Evolutionary conservation across 2,888 invertebrate species (phyloP).

Genomic region (Coelinius sp.): DNA sequence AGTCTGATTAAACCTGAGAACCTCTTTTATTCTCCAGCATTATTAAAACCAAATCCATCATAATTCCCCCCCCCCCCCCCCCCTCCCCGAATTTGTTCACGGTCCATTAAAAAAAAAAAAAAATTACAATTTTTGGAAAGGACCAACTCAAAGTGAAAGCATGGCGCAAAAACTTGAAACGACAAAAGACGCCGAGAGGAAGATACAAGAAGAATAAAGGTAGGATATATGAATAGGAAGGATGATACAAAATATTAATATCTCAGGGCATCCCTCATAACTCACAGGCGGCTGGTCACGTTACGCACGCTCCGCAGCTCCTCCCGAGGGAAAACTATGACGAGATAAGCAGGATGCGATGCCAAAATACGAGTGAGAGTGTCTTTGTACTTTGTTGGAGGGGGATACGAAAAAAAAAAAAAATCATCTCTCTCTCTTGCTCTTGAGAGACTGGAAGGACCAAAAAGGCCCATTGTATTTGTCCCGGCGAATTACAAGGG

Average conservation of each 20-base stretch:
- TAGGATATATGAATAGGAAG: slow-evolving; percentile 53
- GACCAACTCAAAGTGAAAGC: slow-evolving; percentile 22
- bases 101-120: slow-evolving; percentile 40
- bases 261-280: slow-evolving; percentile 68
- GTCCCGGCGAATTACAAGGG: slow-evolving; percentile 55
- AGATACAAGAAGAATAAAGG: slow-evolving; percentile 12
- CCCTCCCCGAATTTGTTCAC: slow-evolving; percentile 4
- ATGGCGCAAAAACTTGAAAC: slow-evolving; percentile 52
- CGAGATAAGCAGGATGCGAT: slow-evolving; percentile 58
- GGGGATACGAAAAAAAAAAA: neutral
- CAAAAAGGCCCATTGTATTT: slow-evolving; percentile 45
- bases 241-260: slow-evolving; percentile 72
- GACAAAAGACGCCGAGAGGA: slow-evolving; percentile 61
- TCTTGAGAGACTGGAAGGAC: slow-evolving; percentile 34
- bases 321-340: slow-evolving; percentile 64
- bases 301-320: slow-evolving; percentile 68
- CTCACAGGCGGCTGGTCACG: slow-evolving; percentile 69
- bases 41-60: neutral
- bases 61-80: slow-evolving; percentile 10
- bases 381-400: slow-evolving; percentile 63
- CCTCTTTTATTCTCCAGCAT: neutral
- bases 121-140: slow-evolving; percentile 47
- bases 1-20: neutral
- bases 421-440: neutral
- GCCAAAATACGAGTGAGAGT: slow-evolving; percentile 43